These are phyloP conservation scores for Deilephila porcellus DNA, from an alignment of 2,888 invertebrate genomes.

Conservation along the genomic window DNA sequence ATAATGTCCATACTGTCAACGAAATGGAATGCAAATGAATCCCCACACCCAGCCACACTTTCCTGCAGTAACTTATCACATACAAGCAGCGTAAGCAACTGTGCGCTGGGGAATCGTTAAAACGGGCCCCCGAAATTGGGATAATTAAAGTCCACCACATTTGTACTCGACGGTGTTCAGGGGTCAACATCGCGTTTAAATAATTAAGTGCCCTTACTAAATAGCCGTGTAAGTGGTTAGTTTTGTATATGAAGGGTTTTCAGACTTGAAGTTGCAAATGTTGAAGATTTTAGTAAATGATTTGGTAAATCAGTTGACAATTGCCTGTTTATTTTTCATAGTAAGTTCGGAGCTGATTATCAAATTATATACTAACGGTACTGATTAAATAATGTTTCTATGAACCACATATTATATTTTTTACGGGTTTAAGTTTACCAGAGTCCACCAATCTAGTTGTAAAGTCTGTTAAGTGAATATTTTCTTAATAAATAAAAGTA, in stretches of 20 bases:
- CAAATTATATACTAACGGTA: too few species aligned
- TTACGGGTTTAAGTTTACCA: too few species aligned
- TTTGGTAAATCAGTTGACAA: background rate
- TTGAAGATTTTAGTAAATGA: background rate
- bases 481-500: too few species aligned
- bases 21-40: too few species aligned
- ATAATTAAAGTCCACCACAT: constrained; percentile 32
- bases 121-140: constrained; percentile 29
- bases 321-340: background rate
- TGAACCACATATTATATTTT: too few species aligned
- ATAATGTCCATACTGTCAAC: too few species aligned
- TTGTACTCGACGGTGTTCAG: constrained; percentile 29
- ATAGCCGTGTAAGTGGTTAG: constrained; percentile 47
- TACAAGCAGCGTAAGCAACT: constrained; percentile 22
- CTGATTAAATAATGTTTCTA: too few species aligned
- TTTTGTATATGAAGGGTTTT: constrained; percentile 38
- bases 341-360: background rate
- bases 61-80: constrained; percentile 20
- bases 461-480: too few species aligned
- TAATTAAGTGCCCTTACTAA: constrained; percentile 40
- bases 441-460: too few species aligned
- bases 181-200: constrained; percentile 37
- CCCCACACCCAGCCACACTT: too few species aligned
- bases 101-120: constrained; percentile 31
- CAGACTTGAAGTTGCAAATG: constrained; percentile 1